Percentiles rank a stretch among this genome's conserved stretches.
Conservation (phyloP, 2,888 invertebrate species). For the Phorcus lineatus region DNA sequence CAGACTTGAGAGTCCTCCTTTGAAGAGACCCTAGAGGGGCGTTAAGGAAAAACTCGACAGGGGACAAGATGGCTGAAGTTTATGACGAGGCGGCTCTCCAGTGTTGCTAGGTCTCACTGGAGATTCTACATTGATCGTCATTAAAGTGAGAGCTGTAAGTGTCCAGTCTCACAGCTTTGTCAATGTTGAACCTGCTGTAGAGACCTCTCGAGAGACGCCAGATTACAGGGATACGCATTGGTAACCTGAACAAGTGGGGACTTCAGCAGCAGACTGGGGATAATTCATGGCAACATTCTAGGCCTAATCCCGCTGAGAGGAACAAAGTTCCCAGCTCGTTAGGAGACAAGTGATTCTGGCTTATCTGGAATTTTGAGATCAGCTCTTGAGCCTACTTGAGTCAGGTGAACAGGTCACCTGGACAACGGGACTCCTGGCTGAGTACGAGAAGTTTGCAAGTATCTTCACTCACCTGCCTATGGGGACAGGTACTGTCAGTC, state of each 20-base stretch:
- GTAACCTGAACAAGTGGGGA: not conserved
- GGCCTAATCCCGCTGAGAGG: not conserved
- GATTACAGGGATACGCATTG: not conserved
- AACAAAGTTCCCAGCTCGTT: not conserved
- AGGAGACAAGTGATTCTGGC: not conserved
- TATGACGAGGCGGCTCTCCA: constrained; percentile 6
- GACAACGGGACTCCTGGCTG: not conserved
- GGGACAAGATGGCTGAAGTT: constrained; percentile 14
- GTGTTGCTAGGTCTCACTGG: constrained; percentile 2
- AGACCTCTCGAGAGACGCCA: not conserved
- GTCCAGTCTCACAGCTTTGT: not conserved
- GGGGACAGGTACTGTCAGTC: not conserved
- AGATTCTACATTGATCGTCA: not conserved
- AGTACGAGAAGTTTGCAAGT: not conserved
- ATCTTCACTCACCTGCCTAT: not conserved
- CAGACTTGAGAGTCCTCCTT: not conserved
- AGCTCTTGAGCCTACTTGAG: not conserved
- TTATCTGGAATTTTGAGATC: not conserved
- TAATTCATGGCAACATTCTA: not conserved
- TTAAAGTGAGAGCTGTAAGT: constrained; percentile 12
- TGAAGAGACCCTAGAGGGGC: not conserved
- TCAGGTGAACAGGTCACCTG: not conserved
- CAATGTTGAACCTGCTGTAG: not conserved
- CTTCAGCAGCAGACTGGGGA: not conserved
- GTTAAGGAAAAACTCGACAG: constrained; percentile 2